Evolutionary conservation across 2,797 vertebrate genomes (phyloP), one percentile per base, ranked within the genome.

Genomic region (Sebastes steindachneri): DNA sequence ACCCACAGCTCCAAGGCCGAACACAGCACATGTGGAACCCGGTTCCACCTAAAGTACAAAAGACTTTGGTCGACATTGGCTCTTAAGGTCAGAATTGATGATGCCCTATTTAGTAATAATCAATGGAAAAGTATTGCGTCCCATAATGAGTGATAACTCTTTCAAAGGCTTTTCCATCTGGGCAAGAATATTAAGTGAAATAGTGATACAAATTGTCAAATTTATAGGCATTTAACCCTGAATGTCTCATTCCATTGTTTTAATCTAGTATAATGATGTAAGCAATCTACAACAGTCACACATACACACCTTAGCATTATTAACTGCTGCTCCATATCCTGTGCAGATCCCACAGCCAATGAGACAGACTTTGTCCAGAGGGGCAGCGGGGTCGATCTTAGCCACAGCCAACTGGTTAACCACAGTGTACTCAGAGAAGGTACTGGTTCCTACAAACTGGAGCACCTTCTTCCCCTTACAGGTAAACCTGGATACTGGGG

Each of bases 391-490:
- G 7, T 96, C 91, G 17, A 99, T 96, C 95, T 98, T 99, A 48
- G 97, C 96, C 73, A 98, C 93, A 0, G 97, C 95, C 17, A 97
- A 96, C 77, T 98, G 96, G 4, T 96, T 95, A 35, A 99, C 93
- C 64, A 99, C 97, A 0, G 97, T 99, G 86, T 98, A 99, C 88
- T 99, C 95, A 0, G 98, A 97, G 92, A 99, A 99, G 5, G 98
- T 99, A 86, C 98, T 97, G 73, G 96, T 99, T 33, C 97, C 97
- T 94, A 95, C 91, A 89, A 97, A 99, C 91, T 99, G 98, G 68
- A 96, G 93, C 79, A 99, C 21, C 58, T 94, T 94, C 88, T 96
- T 96, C 37, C 97, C 98, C 90, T 96, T 98, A 90, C 97, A 99
- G 64, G 94, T 96, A 21, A 99, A 95, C 77, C 97, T 95, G 87